phyloP scores from a whole-genome alignment of 2,113 vertebrate genomes.

The Lutjanus erythropterus region DNA sequence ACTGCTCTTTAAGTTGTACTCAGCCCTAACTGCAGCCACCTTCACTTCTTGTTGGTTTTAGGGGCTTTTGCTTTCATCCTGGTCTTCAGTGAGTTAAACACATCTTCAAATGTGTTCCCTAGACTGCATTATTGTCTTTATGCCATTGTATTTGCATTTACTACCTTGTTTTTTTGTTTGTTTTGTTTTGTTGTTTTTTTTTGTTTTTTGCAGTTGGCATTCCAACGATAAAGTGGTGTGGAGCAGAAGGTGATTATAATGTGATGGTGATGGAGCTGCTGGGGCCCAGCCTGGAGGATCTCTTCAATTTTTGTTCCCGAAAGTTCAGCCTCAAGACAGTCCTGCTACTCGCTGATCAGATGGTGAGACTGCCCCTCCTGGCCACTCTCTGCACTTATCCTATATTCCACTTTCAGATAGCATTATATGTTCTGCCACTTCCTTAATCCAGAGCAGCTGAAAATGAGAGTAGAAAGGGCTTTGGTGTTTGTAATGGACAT shows the following conservation, averaged over 20 bases:
- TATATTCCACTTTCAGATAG: neutral
- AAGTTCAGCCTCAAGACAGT: constrained; percentile 86
- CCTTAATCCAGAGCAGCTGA: neutral
- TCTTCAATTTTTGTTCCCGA: constrained; percentile 97
- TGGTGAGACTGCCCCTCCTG: constrained; percentile 82
- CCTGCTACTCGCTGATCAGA: constrained; percentile 93
- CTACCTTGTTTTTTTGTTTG: constrained; percentile 15
- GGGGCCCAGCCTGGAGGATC: constrained; percentile 95
- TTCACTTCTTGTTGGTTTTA: too few relatives aligned
- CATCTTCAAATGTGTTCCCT: neutral
- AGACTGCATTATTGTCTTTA: neutral
- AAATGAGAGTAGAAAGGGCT: neutral
- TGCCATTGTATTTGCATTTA: neutral
- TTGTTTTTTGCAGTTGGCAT: constrained; percentile 93
- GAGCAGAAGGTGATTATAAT: constrained; percentile 97
- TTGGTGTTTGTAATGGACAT: neutral
- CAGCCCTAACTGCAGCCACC: too few relatives aligned
- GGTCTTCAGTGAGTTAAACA: neutral
- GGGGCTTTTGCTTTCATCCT: neutral
- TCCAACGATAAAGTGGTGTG: constrained; percentile 96
- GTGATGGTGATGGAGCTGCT: constrained; percentile 98
- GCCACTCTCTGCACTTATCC: too few relatives aligned
- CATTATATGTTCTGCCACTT: neutral
- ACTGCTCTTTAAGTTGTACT: too few relatives aligned
- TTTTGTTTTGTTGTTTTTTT: too few relatives aligned